Conservation (phyloP, 2,888 invertebrate species). For the Carpatolechia fugitivella region DNA sequence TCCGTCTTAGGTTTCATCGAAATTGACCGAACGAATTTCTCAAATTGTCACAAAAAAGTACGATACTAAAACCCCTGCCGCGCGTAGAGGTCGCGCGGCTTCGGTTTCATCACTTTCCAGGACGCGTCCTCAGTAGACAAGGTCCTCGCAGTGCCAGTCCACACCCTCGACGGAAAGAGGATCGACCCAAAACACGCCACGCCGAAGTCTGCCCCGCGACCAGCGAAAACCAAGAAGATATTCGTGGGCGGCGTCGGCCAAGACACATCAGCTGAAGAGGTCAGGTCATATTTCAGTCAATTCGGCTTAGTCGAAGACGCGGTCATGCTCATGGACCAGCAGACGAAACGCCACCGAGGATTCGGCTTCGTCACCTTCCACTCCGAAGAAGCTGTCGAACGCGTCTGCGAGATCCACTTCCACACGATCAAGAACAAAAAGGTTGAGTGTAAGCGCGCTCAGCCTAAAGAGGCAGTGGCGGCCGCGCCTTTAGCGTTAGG, state of each 20-base stretch:
- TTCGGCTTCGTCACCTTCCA: slow-evolving; percentile 96
- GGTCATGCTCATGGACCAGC: slow-evolving; percentile 96
- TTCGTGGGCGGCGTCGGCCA: slow-evolving; percentile 96
- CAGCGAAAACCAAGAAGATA: slow-evolving; percentile 94
- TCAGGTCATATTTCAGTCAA: slow-evolving; percentile 93
- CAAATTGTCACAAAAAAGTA: too few relatives aligned
- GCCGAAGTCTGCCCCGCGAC: slow-evolving; percentile 92
- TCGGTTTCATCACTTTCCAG: slow-evolving; percentile 96
- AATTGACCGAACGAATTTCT: too few relatives aligned
- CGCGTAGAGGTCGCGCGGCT: slow-evolving; percentile 94
- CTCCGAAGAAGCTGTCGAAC: slow-evolving; percentile 93
- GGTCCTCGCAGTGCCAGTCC: slow-evolving; percentile 93
- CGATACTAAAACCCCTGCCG: slow-evolving; percentile 41
- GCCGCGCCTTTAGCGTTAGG: slow-evolving; percentile 83
- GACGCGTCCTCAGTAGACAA: slow-evolving; percentile 94
- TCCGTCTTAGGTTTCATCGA: too few relatives aligned
- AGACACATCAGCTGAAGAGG: slow-evolving; percentile 94
- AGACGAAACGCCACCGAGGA: slow-evolving; percentile 93
- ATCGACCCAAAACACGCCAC: slow-evolving; percentile 97
- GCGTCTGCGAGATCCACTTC: slow-evolving; percentile 96
- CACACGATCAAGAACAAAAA: slow-evolving; percentile 96
- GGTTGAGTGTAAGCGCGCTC: slow-evolving; percentile 93
- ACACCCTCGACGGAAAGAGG: slow-evolving; percentile 95
- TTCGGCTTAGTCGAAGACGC: slow-evolving; percentile 95
- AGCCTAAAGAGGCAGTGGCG: slow-evolving; percentile 92